Percentiles rank a stretch among this genome's conserved stretches.
Conservation (phyloP, 2,113 vertebrate genomes). For the Lepus americanus region DNA sequence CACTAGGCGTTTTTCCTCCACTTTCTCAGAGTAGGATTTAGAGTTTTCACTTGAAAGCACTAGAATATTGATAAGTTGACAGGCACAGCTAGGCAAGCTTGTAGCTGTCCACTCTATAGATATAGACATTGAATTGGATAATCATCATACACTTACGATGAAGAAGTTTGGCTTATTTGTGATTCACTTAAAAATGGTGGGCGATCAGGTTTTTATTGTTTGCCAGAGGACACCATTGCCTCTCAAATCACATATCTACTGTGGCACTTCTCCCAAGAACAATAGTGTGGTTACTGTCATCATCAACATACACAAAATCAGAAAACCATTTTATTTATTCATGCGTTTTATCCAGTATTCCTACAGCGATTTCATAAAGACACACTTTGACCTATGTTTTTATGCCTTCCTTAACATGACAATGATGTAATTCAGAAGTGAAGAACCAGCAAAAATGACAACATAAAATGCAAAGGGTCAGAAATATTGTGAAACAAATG, state of each 20-base stretch:
- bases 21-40: background rate
- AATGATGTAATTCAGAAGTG: conserved; percentile 56
- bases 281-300: background rate
- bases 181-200: background rate
- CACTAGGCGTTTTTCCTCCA: background rate
- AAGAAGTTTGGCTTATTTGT: background rate
- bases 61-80: background rate
- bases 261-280: conserved; percentile 20
- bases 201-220: background rate
- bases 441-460: conserved; percentile 59
- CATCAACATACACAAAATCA: background rate
- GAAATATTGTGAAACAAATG: conserved; percentile 63
- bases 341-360: conserved; percentile 44
- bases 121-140: background rate
- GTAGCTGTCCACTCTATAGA: background rate
- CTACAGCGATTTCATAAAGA: conserved; percentile 7
- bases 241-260: background rate
- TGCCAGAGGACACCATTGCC: background rate
- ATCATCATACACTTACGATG: background rate
- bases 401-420: conserved; percentile 53
- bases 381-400: conserved; percentile 67
- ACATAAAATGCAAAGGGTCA: conserved; percentile 52
- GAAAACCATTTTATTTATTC: conserved; percentile 11
- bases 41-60: background rate
- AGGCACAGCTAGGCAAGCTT: background rate